A percentile compares a stretch with the other conserved stretches of the same genome.
Conservation (phyloP, 1,140 invertebrate species). For the Leptopilina clavipes region DNA sequence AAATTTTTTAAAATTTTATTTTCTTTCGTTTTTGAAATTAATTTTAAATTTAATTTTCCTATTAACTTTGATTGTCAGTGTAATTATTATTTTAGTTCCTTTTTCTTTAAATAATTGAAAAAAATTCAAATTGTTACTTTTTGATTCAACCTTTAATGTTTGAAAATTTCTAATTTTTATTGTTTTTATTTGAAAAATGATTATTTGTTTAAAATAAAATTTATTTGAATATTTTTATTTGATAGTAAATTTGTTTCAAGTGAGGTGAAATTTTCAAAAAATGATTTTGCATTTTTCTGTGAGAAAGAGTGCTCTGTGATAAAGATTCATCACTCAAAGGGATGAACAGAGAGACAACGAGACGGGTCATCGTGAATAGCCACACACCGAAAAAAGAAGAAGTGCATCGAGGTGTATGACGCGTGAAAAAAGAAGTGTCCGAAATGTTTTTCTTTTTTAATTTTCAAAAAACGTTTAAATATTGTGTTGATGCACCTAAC, state of each 20-base stretch:
- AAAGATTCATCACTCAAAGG: conserved; percentile 37
- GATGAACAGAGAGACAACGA: conserved; percentile 43
- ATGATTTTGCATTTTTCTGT: conserved; percentile 34
- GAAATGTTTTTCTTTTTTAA: conserved; percentile 9
- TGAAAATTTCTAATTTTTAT: too few relatives aligned
- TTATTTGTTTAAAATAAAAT: not conserved
- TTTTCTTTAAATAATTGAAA: too few relatives aligned
- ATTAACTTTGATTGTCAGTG: too few relatives aligned
- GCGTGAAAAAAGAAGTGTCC: conserved; percentile 31
- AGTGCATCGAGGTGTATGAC: conserved; percentile 48
- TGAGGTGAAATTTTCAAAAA: too few relatives aligned
- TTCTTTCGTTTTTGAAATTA: too few relatives aligned
- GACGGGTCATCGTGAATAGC: conserved; percentile 50
- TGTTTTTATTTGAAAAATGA: too few relatives aligned
- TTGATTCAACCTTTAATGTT: too few relatives aligned
- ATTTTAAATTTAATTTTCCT: too few relatives aligned
- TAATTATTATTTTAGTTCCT: too few relatives aligned
- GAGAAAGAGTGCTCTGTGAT: conserved; percentile 25
- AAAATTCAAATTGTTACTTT: too few relatives aligned
- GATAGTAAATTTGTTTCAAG: not conserved
- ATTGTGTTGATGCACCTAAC: conserved; percentile 21
- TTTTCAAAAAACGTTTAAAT: not conserved
- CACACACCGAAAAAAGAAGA: conserved; percentile 52
- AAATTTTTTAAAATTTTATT: too few relatives aligned
- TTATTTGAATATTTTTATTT: conserved; percentile 5